These are phyloP conservation scores for Pteropus alecto DNA, from an alignment of 2,113 vertebrate species.

Conservation along the genomic window DNA sequence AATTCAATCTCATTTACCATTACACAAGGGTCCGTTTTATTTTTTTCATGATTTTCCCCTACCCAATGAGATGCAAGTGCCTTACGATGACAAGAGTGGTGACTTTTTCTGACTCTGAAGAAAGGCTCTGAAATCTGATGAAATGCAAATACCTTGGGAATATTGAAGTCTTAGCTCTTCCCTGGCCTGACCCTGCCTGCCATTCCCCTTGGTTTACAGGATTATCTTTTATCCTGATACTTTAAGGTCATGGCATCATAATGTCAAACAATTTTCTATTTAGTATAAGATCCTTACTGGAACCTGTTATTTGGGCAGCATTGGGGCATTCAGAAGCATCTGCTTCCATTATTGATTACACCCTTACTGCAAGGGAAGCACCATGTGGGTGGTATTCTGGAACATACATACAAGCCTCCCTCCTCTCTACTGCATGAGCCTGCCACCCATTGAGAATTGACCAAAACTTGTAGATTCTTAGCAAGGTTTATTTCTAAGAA, in stretches of 20 bases:
- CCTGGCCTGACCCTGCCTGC: background rate
- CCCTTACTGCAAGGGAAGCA: background rate
- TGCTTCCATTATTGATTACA: background rate
- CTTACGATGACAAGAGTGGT: conserved; percentile 53
- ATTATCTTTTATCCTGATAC: background rate
- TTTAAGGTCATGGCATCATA: background rate
- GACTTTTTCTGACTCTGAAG: conserved; percentile 60
- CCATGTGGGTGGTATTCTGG: background rate
- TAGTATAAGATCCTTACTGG: background rate
- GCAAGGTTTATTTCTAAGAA: background rate
- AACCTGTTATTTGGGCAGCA: background rate
- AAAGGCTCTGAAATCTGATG: conserved; percentile 84
- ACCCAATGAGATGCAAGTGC: conserved; percentile 84
- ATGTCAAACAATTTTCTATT: background rate
- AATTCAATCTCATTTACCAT: conserved; percentile 75
- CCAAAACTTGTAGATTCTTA: background rate
- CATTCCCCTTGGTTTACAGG: background rate
- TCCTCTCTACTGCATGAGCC: background rate
- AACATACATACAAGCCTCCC: background rate
- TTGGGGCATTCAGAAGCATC: background rate
- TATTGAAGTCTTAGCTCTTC: background rate
- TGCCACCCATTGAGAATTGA: background rate
- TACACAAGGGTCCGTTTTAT: conserved; percentile 79
- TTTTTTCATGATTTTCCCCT: conserved; percentile 72
- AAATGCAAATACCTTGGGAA: conserved; percentile 73